Evolutionary conservation across 1,140 invertebrate species (phyloP), one percentile per base, ranked within the genome.

Genomic region (Rhagoletis pomonella): DNA sequence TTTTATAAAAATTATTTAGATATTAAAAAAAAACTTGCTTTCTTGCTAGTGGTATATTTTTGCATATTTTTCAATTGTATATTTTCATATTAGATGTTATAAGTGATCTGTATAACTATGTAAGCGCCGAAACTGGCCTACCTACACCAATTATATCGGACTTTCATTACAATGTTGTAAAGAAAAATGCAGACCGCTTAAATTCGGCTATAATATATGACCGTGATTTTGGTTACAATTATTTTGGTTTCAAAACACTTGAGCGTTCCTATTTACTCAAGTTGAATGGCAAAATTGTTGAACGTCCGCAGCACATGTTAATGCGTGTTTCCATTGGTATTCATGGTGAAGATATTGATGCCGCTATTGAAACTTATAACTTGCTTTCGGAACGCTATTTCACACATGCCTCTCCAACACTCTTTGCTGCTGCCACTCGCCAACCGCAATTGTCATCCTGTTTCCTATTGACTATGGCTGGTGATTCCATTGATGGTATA

Each of bases 401-500:
- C 91, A 99, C 98, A 1, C 99, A 99, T 94, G 98, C 98, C 14
- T 98, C 98, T 14, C 99, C 99, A 9, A 99, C 99, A 2, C 94
- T 99, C 10, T 99, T 99, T 91, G 98, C 98, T 91, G 97, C 99
- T 87, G 99, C 98, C 64, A 99, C 99, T 12, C 95, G 95, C 10
- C 94, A 96, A 58, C 98, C 98, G 60, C 99, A 99, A 93, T 94
- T 99, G 88, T 99, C 98, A 0, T 98, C 98, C 86, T 99, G 99
- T 93, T 99, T 99, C 90, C 94, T 99, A 4, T 92, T 99, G 59
- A 98, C 98, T 0, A 99, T 99, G 97, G 95, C 95, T 85, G 97
- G 98, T 14, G 99, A 99, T 93, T 99, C 98, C 89, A 99, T 99
- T 91, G 98, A 99, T 91, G 99, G 99, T n/a, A 99, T 99, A 89